Evolutionary conservation across 2,797 vertebrate species (phyloP).

Genomic region (Eupleurogrammus muticus): DNA sequence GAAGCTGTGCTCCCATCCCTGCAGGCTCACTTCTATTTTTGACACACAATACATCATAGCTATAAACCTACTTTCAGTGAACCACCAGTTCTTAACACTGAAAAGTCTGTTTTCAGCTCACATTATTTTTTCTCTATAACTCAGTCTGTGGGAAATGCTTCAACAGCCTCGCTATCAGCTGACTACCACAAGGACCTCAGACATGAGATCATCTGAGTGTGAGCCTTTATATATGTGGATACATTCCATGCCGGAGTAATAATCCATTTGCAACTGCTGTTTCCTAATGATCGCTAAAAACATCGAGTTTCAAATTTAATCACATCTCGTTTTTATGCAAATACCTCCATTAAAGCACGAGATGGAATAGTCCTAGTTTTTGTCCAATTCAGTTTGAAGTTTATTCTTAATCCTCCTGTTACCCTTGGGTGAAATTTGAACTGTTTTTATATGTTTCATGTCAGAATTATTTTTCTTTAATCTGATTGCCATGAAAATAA

Average conservation of each 20-base stretch:
- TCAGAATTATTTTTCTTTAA: too few species aligned
- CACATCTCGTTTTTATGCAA: neutral
- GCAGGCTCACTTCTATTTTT: neutral
- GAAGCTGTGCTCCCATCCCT: neutral
- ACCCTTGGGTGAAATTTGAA: too few species aligned
- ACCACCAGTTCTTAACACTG: neutral
- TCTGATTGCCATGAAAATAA: too few species aligned
- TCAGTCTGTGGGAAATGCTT: neutral
- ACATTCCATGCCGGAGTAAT: neutral
- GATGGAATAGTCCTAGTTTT: neutral
- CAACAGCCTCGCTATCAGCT: slow-evolving; percentile 31
- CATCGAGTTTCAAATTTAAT: neutral
- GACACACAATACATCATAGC: neutral
- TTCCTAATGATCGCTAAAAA: neutral
- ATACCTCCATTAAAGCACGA: neutral
- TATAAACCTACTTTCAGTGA: neutral
- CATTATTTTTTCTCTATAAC: neutral
- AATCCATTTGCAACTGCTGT: neutral
- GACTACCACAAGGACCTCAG: slow-evolving; percentile 23
- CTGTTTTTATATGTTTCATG: too few species aligned
- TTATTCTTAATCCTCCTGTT: neutral
- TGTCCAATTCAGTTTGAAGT: neutral
- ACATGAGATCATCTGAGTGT: slow-evolving; percentile 14
- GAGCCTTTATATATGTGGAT: neutral
- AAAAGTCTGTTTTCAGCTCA: slow-evolving; percentile 6